phyloP scores from a whole-genome alignment of 2,888 invertebrate genomes.

The Luperina nickerlii region DNA sequence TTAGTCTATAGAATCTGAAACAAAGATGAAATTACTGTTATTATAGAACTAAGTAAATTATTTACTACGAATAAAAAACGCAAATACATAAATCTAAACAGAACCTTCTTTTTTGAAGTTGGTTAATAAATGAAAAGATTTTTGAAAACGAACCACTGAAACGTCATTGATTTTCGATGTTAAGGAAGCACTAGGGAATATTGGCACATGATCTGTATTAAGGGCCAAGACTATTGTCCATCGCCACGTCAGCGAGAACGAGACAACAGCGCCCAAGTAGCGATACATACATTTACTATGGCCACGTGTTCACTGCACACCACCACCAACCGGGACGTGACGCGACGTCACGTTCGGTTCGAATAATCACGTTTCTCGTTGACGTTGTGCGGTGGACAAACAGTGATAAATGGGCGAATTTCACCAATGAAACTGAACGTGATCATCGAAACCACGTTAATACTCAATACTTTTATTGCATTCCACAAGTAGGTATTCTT shows the following conservation, averaged over 20 bases:
- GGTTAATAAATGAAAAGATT: neutral
- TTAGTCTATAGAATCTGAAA: slow-evolving; percentile 74
- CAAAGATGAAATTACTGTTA: slow-evolving; percentile 13
- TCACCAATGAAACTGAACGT: neutral
- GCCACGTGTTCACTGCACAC: too few relatives aligned
- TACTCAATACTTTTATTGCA: too few relatives aligned
- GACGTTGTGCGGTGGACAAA: too few relatives aligned
- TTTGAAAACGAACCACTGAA: neutral
- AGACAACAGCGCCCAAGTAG: too few relatives aligned
- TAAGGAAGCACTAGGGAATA: neutral
- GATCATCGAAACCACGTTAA: neutral
- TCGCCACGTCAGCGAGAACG: too few relatives aligned
- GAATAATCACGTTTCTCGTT: too few relatives aligned
- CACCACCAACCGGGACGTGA: too few relatives aligned
- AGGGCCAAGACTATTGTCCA: too few relatives aligned
- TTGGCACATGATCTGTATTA: neutral
- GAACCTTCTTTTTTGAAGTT: neutral
- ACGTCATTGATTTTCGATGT: neutral
- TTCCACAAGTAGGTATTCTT: too few relatives aligned
- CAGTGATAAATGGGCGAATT: neutral
- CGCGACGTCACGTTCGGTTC: too few relatives aligned
- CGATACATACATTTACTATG: too few relatives aligned
- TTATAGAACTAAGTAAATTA: neutral
- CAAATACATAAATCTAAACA: neutral
- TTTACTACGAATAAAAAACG: neutral